Evolutionary conservation across 2,797 vertebrate genomes (phyloP).

Genomic region (Tauraco hartlaubi): DNA sequence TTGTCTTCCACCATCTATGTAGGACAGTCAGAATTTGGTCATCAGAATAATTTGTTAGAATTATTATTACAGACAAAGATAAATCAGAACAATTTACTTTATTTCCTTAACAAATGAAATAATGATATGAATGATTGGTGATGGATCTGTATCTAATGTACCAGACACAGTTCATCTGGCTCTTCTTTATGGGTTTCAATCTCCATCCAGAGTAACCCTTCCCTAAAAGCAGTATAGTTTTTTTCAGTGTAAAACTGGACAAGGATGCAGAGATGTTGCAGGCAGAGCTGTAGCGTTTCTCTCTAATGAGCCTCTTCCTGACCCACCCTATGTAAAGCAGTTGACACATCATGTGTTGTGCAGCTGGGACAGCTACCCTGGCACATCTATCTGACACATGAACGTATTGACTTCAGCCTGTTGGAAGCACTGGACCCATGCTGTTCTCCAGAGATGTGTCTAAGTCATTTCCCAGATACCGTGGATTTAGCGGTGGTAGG

Average conservation of each 20-base stretch:
- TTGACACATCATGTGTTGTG: conserved; percentile 74
- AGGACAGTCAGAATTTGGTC: not conserved
- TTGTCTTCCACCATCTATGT: not conserved
- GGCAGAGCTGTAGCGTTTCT: conserved; percentile 67
- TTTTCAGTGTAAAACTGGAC: conserved; percentile 55
- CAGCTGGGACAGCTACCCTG: conserved; percentile 64
- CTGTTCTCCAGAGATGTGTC: conserved; percentile 41
- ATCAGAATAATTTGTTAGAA: not conserved
- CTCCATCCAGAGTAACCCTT: conserved; percentile 40
- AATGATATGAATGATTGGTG: not conserved
- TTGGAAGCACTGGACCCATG: conserved; percentile 36
- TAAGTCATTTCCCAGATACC: conserved; percentile 50
- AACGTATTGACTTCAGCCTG: conserved; percentile 62
- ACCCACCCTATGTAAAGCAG: conserved; percentile 66
- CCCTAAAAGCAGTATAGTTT: conserved; percentile 46
- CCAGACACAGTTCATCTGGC: not conserved
- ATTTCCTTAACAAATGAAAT: not conserved
- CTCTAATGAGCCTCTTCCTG: conserved; percentile 77
- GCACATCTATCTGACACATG: conserved; percentile 58
- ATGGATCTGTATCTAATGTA: not conserved
- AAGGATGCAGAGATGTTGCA: conserved; percentile 73
- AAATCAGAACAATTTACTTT: not conserved
- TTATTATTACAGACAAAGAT: not conserved
- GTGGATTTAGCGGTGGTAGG: not conserved
- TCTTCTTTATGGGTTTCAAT: not conserved